Conservation (phyloP, 2,888 invertebrate genomes). For the Crocallis elinguaria region DNA sequence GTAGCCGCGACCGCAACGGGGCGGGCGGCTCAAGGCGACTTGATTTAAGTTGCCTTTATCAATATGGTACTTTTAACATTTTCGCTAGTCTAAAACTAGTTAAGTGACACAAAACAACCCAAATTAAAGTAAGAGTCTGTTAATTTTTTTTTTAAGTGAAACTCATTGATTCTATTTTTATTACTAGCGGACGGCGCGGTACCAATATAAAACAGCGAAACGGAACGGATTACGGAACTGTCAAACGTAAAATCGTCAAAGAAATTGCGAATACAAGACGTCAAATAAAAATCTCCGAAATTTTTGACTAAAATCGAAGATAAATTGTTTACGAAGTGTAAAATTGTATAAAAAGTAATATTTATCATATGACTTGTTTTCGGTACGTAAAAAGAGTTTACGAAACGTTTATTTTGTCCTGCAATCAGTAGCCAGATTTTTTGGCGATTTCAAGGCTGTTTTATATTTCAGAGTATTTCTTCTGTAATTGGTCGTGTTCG, state of each 20-base stretch:
- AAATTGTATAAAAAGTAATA: constrained; percentile 42
- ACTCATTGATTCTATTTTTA: not conserved
- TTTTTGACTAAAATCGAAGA: constrained; percentile 27
- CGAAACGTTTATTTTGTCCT: constrained; percentile 46
- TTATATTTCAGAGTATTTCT: constrained; percentile 58
- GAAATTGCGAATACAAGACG: constrained; percentile 37
- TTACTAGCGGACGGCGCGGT: not conserved
- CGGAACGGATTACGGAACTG: constrained; percentile 41
- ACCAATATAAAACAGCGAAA: constrained; percentile 10
- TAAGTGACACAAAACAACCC: too few species aligned
- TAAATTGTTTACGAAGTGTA: constrained; percentile 33
- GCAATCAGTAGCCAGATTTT: constrained; percentile 55
- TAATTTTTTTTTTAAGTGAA: too few species aligned
- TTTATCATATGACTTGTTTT: constrained; percentile 41
- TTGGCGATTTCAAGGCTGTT: constrained; percentile 74
- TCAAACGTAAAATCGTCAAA: constrained; percentile 42
- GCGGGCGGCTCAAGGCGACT: too few species aligned
- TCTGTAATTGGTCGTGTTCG: constrained; percentile 65
- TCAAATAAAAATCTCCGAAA: constrained; percentile 27
- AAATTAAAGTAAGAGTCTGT: too few species aligned
- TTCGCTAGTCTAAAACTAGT: too few species aligned
- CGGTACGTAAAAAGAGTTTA: constrained; percentile 59
- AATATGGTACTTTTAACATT: too few species aligned
- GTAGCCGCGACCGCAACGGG: too few species aligned
- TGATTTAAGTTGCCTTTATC: too few species aligned